A percentile compares a stretch with the other conserved stretches of the same genome.
phyloP scores from a whole-genome alignment of 2,888 invertebrate species.

The Lapara coniferarum region DNA sequence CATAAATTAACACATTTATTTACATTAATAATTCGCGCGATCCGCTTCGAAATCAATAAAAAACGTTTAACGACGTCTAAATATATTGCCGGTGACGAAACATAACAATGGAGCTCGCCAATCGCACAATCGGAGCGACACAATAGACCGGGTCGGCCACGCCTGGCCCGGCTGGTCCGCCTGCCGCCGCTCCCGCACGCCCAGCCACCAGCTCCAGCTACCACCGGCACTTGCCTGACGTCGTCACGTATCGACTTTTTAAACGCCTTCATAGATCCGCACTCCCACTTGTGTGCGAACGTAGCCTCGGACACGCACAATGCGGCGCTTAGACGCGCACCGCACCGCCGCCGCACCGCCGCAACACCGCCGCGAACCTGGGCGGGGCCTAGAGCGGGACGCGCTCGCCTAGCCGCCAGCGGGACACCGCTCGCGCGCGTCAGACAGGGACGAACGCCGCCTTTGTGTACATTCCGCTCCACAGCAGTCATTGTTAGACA shows the following conservation, averaged over 20 bases:
- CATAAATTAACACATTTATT: constrained; percentile 22
- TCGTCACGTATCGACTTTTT: constrained; percentile 67
- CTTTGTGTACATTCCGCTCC: constrained; percentile 81
- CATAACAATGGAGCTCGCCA: constrained; percentile 72
- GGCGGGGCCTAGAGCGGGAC: constrained; percentile 80
- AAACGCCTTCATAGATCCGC: constrained; percentile 80
- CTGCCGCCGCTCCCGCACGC: neutral
- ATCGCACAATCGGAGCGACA: constrained; percentile 65
- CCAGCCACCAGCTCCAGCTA: constrained; percentile 40
- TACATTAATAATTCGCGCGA: constrained; percentile 7
- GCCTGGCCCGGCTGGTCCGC: constrained; percentile 52
- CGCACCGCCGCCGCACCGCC: constrained; percentile 38
- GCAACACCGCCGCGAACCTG: constrained; percentile 58
- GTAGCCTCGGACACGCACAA: constrained; percentile 61
- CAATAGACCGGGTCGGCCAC: constrained; percentile 79
- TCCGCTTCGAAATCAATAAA: constrained; percentile 54
- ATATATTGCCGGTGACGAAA: constrained; percentile 12
- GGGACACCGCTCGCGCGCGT: constrained; percentile 64
- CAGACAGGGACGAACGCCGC: constrained; percentile 78
- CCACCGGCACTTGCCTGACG: constrained; percentile 60
- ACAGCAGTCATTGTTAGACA: constrained; percentile 79
- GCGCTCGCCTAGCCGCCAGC: constrained; percentile 66
- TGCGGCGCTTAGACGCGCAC: constrained; percentile 65
- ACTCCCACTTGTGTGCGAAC: constrained; percentile 81
- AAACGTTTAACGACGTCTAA: constrained; percentile 32